Evolutionary conservation across 2,113 vertebrate species (phyloP), one percentile per base, ranked within the genome.

Genomic region (Gymnogyps californianus): DNA sequence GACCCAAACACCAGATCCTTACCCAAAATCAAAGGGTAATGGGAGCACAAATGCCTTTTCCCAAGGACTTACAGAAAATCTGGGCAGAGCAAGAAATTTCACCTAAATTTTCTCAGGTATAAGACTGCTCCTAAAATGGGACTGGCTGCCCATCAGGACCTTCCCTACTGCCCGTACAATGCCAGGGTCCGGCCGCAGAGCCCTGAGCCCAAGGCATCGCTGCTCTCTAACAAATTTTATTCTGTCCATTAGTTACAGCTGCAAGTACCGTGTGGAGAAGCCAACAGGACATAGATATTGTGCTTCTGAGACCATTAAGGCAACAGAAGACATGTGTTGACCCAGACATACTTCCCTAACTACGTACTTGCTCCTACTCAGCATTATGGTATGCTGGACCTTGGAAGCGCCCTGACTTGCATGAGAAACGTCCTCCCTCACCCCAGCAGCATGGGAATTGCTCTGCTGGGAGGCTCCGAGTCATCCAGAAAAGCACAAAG

Each of bases 271-370:
- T 28, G 0, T 22, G 70, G 66, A 77, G 89, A 97, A 96, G 91
- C 94, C 96, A 95, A 93, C 6, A 40, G 91, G 70, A 94, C 84
- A 77, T 9, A 85, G 89, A 96, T 58, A 93, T 80, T 95, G 91
- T 55, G 89, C 78, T 96, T 96, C 97, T 97, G 91, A 96, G 97
- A 80, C 96, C 91, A 87, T 94, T 88, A 96, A 95, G 78, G 89
- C 94, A 96, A 85, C 93, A 96, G 84, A 95, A 97, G 94, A 95
- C 89, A 93, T 96, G 93, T 96, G 96, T 87, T 97, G 97, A 97
- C 94, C 94, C 97, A 97, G 97, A 97, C 95, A 97, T 97, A 97
- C 84, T 97, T 97, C 97, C 97, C 89, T 62, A 80, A 47, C 96
- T 97, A 97, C 93, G 93, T 96, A 97, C 96, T 95, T 4, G 75